Evolutionary conservation across 1,140 invertebrate species (phyloP), one percentile per base, ranked within the genome.

Genomic region (Asbolus verrucosus): DNA sequence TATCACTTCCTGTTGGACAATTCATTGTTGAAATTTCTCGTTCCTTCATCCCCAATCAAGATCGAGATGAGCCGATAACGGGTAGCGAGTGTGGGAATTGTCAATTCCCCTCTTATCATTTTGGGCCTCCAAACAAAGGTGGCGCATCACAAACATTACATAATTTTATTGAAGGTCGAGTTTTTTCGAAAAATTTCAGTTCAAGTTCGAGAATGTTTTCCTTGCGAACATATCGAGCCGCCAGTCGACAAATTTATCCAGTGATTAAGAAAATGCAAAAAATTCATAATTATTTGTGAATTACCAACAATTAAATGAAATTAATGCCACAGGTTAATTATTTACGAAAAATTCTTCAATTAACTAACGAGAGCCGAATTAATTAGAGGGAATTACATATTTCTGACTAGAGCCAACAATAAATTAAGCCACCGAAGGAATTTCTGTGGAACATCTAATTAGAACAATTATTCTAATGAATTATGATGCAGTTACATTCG

Each of bases 391-490:
- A 36, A n/a, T 36, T 36, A 36, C 33, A n/a, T 36, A 36, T 36
- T 36, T 36, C 0, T 36, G 33, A 11, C 33, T 36, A 36, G 5
- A n/a, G 11, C 33, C 33, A 11, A 36, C 6, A n/a, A 36, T 36
- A 36, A 27, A 36, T 36, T 6, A 36, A 6, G 33, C 33, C 33
- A 11, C 5, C 2, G 2, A 36, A 36, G 33, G 33, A 36, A 36
- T 36, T 36, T 36, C 6, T 36, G 33, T 36, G 33, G 33, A 36
- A 36, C 6, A 6, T 36, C 11, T 11, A 36, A 36, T 36, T 36
- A 36, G 33, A 36, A 36, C 33, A 36, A 36, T 36, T 36, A 36
- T 36, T 36, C 6, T 36, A 36, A 11, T 36, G 33, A 36, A 36
- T 36, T 36, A 36, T 36, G 33, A 36, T 36, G 6, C n/a, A 11